Evolutionary conservation across 2,797 vertebrate genomes (phyloP), one percentile per base, ranked within the genome.

Genomic region (Pseudopleuronectes americanus): DNA sequence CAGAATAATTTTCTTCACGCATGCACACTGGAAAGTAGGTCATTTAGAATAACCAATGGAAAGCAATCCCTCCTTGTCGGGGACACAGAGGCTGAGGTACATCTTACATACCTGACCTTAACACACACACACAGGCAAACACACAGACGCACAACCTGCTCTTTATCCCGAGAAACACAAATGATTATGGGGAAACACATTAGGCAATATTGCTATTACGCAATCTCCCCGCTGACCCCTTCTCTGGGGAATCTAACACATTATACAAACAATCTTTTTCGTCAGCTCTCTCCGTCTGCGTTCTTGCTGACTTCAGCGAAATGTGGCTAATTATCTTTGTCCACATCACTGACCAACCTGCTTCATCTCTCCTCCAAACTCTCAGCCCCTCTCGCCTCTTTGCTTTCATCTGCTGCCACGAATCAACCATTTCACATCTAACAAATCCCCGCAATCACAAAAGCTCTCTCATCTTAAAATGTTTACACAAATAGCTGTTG

Each of bases 271-370:
- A 58, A 28, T 73, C 67, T 76, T 65, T 75, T 71, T 62, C 64
- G 6, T 57, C 54, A 2, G 2, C 71, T 71, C 56, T 51, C 74
- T 72, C 76, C 48, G 17, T 70, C 71, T 83, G 75, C 65, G 61
- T 81, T 84, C 60, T 63, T 83, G 88, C 85, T 90, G 85, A 91
- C 78, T 87, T 86, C 87, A 91, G 83, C 84, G 80, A 64, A 84
- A 86, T 67, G 56, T 51, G 52, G 69, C 63, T 81, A 86, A 88
- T 87, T 81, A 85, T 76, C 66, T 87, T 61, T 53, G 63, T 79
- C 58, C 61, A 79, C 84, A 78, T 81, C 64, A 65, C 59, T 68
- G 60, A 76, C 68, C 79, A 80, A 67, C 76, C 68, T 36, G 3
- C 64, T 67, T 64, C 71, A 48, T 74, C 45, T 76, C 64, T 52